Percentiles rank a stretch among this genome's conserved stretches.
phyloP scores from a whole-genome alignment of 64 coral and sea anemone genomes.

The Porites lutea region DNA sequence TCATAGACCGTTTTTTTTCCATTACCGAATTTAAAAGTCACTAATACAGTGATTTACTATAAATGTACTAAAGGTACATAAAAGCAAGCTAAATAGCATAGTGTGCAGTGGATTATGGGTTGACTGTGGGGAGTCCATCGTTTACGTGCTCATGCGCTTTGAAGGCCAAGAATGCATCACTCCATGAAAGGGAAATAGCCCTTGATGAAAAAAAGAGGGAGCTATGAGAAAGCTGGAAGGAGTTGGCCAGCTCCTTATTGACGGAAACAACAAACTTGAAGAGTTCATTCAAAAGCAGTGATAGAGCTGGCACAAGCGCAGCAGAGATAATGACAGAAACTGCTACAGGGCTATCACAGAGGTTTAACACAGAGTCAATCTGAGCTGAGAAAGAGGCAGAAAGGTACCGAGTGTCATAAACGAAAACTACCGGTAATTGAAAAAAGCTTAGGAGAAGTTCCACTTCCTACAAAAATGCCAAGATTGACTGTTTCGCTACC shows the following conservation, averaged over 20 bases:
- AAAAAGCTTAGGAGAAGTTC: neutral
- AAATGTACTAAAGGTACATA: too few species aligned
- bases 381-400: neutral
- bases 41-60: too few species aligned
- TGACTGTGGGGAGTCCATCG: too few species aligned
- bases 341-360: neutral
- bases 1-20: too few species aligned
- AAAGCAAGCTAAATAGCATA: too few species aligned
- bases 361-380: neutral
- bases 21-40: too few species aligned
- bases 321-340: neutral
- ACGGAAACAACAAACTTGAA: neutral
- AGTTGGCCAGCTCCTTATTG: neutral
- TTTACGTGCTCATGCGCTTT: neutral
- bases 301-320: neutral
- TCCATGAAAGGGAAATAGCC: neutral
- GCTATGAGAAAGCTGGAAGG: neutral
- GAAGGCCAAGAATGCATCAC: slow-evolving; percentile 47
- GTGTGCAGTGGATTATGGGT: too few species aligned
- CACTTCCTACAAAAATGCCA: too few species aligned
- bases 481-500: too few species aligned
- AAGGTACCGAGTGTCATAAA: neutral
- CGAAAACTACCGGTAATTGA: neutral
- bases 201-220: slow-evolving; percentile 8
- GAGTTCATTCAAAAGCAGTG: neutral